Evolutionary conservation across 2,113 vertebrate genomes (phyloP).

Genomic region (Salvelinus namaycush): DNA sequence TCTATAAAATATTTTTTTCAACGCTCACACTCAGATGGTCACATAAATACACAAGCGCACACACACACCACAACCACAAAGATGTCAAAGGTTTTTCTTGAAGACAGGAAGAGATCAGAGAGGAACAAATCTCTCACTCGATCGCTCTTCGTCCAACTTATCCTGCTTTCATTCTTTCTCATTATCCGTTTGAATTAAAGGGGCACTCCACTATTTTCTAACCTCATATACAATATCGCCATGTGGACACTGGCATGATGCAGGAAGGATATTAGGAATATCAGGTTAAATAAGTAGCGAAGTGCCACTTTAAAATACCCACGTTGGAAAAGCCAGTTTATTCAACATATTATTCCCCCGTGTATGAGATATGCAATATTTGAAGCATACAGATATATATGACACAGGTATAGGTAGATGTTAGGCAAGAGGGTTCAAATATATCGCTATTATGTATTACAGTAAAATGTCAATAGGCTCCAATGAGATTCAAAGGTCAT

Average conservation of each 20-base stretch:
- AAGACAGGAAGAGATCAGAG: conserved; percentile 20
- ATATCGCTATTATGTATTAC: conserved; percentile 60
- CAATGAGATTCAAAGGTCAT: conserved; percentile 52
- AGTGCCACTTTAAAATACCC: background rate
- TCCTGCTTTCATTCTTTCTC: conserved; percentile 18
- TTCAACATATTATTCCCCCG: conserved; percentile 19
- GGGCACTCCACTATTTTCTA: no score
- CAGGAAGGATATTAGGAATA: background rate
- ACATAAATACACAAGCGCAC: conserved; percentile 29
- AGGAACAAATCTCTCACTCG: conserved; percentile 23
- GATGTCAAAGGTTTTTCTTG: conserved; percentile 31
- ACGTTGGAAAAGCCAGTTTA: conserved; percentile 24
- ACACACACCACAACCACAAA: conserved; percentile 1
- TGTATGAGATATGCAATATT: conserved; percentile 65
- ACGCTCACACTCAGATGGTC: background rate
- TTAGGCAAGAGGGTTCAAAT: conserved; percentile 49
- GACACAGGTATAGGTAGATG: conserved; percentile 33
- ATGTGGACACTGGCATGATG: background rate
- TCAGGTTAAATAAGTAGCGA: background rate
- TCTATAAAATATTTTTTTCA: background rate
- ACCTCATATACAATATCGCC: no score
- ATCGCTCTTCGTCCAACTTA: conserved; percentile 20
- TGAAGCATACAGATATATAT: conserved; percentile 58
- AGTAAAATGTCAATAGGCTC: conserved; percentile 37
- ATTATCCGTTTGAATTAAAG: background rate